Evolutionary conservation across 1,140 invertebrate species (phyloP).

Genomic region (Lepidurus couesii): DNA sequence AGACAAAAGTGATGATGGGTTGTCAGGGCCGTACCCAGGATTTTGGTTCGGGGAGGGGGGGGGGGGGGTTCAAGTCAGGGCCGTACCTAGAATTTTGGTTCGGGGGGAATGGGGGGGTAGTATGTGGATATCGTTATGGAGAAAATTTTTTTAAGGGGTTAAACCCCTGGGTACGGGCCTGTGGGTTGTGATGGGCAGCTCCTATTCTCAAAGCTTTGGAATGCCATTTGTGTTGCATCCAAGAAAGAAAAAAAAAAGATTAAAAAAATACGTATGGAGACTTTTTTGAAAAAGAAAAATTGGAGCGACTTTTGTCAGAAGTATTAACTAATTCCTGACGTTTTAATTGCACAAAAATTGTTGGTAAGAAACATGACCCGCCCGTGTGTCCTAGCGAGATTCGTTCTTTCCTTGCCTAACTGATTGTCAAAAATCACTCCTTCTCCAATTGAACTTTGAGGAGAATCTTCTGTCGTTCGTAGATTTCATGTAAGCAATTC

Average conservation of each 20-base stretch:
- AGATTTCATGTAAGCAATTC: neutral
- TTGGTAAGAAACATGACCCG: neutral
- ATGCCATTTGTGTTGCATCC: no score
- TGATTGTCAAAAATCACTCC: neutral
- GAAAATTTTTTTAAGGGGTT: no score
- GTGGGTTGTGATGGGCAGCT: neutral
- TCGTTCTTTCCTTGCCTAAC: neutral
- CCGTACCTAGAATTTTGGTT: neutral
- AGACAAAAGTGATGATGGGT: neutral
- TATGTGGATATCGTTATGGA: no score
- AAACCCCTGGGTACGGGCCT: no score
- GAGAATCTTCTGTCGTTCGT: neutral
- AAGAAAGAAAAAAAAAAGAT: no score
- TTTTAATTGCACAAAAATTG: neutral
- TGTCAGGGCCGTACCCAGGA: neutral
- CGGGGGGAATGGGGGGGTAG: no score
- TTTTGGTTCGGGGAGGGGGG: neutral
- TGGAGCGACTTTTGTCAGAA: no score
- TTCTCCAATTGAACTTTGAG: neutral
- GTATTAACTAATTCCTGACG: constrained; percentile 8
- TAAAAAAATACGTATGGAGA: no score
- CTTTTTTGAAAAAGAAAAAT: no score
- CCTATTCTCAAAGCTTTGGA: no score
- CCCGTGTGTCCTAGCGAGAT: neutral
- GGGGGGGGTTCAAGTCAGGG: neutral